phyloP scores from a whole-genome alignment of 2,797 vertebrate genomes.

The Lindbergichthys nudifrons region DNA sequence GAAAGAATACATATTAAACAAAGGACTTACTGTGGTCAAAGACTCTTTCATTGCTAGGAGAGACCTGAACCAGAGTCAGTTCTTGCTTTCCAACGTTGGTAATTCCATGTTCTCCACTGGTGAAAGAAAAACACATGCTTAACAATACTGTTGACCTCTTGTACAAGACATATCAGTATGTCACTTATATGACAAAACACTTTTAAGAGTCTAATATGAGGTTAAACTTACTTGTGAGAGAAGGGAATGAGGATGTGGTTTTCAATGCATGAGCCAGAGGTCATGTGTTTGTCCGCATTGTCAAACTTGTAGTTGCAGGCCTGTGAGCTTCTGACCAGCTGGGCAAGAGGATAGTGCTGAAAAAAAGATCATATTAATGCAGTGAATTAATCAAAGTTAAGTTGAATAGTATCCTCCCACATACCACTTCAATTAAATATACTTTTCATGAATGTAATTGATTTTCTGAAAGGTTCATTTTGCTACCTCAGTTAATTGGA shows the following conservation, averaged over 20 bases:
- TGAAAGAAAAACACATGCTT: constrained; percentile 14
- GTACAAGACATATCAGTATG: neutral
- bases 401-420: neutral
- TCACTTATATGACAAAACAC: neutral
- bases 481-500: neutral
- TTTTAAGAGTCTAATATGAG: neutral
- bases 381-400: neutral
- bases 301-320: constrained; percentile 93
- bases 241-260: constrained; percentile 92
- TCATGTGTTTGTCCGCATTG: constrained; percentile 88
- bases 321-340: constrained; percentile 90
- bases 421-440: neutral
- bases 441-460: neutral
- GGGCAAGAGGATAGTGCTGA: constrained; percentile 87
- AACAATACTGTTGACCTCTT: neutral
- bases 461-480: neutral
- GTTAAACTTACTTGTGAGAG: constrained; percentile 88
- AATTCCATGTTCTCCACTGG: constrained; percentile 87
- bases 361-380: constrained; percentile 11
- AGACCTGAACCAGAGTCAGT: constrained; percentile 86
- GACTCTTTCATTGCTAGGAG: constrained; percentile 88
- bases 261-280: constrained; percentile 89
- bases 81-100: constrained; percentile 89
- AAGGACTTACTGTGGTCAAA: constrained; percentile 86
- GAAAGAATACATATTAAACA: neutral